Evolutionary conservation across 2,797 vertebrate genomes (phyloP).

Genomic region (Acropternis orthonyx): DNA sequence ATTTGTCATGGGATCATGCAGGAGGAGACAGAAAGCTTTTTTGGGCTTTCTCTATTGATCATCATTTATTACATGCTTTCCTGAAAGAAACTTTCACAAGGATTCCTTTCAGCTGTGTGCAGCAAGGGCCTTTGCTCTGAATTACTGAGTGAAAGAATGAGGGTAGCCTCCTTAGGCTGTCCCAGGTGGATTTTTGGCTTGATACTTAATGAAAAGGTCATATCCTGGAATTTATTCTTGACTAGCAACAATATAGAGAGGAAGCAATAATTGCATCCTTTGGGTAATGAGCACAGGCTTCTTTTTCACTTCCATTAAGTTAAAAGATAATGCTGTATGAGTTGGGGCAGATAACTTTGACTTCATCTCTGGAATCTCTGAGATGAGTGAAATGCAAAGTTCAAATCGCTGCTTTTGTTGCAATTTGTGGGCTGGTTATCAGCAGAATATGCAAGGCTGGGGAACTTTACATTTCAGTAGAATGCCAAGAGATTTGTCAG

Average conservation of each 20-base stretch:
- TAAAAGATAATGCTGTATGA: neutral
- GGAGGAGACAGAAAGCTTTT: neutral
- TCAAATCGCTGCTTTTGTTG: neutral
- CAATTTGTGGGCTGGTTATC: neutral
- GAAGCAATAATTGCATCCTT: slow-evolving; percentile 40
- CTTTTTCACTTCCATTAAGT: slow-evolving; percentile 10
- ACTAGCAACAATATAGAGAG: neutral
- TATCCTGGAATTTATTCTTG: slow-evolving; percentile 28
- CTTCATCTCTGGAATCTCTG: neutral
- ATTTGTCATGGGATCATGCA: neutral
- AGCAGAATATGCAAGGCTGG: neutral
- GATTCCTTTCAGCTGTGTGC: neutral
- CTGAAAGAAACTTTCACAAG: neutral
- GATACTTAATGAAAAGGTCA: neutral
- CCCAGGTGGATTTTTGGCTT: slow-evolving; percentile 21
- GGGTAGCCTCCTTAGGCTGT: neutral
- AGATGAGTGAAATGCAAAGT: neutral
- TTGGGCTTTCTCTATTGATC: neutral
- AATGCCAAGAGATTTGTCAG: neutral
- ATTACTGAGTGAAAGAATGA: neutral
- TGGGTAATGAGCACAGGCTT: neutral
- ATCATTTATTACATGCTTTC: neutral
- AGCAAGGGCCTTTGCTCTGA: neutral
- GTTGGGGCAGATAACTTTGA: neutral
- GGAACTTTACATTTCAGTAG: neutral